Conservation (phyloP, 92 coral and sea anemone species). For the Palythoa grandis region DNA sequence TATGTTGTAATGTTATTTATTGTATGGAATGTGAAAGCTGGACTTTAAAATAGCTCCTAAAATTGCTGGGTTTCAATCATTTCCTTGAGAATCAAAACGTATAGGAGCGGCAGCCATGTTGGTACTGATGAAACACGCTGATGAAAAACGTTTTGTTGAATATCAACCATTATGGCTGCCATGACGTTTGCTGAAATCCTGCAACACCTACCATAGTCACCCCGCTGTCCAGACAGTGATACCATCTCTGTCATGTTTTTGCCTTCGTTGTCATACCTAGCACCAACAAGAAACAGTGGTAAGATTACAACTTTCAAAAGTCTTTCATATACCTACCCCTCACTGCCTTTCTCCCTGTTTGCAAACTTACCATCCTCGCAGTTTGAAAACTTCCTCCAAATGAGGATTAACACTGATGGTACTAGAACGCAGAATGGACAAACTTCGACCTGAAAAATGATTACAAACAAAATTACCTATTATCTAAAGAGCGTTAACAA, state of each 20-base stretch:
- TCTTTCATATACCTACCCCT: neutral
- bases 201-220: constrained; percentile 69
- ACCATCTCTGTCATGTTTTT: constrained; percentile 53
- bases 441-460: constrained; percentile 75
- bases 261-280: constrained; percentile 88
- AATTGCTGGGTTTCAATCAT: no score
- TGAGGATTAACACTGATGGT: constrained; percentile 85
- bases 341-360: neutral
- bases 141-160: no score
- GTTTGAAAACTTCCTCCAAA: constrained; percentile 78
- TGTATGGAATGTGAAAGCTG: no score
- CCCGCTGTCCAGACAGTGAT: constrained; percentile 85
- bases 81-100: no score
- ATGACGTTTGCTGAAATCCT: no score
- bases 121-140: no score
- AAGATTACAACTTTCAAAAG: neutral
- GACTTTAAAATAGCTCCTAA: no score
- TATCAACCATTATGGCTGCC: no score
- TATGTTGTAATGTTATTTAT: no score
- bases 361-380: constrained; percentile 85
- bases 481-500: no score
- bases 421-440: constrained; percentile 80
- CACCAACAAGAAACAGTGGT: neutral
- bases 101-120: no score
- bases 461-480: neutral